These are phyloP conservation scores for Eriocheir sinensis DNA, from an alignment of 1,140 invertebrate genomes.

Conservation along the genomic window DNA sequence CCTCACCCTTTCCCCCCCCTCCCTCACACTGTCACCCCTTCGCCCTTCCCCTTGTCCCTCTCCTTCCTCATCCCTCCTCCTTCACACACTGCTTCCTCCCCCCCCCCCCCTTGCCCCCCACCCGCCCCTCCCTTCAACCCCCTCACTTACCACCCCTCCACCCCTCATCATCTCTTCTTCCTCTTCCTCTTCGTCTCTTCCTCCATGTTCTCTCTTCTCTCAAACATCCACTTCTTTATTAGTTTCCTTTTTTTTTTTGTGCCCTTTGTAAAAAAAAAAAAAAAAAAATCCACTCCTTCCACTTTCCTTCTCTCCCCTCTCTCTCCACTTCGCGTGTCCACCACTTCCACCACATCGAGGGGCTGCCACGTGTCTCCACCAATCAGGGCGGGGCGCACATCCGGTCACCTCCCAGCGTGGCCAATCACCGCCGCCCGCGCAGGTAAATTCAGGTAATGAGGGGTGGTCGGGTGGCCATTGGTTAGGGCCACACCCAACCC, in stretches of 20 bases:
- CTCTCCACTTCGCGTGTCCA: background rate
- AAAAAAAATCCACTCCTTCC: too few relatives aligned
- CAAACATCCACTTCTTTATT: background rate
- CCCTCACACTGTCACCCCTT: background rate
- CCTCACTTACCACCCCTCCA: background rate
- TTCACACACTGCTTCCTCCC: background rate
- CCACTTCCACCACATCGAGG: background rate
- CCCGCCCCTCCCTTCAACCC: background rate
- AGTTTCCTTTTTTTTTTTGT: background rate
- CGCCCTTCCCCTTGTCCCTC: background rate
- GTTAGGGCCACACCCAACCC: background rate
- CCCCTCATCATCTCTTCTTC: background rate
- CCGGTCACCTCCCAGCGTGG: background rate
- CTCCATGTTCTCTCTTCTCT: background rate
- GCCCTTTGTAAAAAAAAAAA: too few relatives aligned
- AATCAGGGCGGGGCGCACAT: background rate
- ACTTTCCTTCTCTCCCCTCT: too few relatives aligned
- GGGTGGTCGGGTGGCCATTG: background rate
- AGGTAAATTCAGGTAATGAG: background rate
- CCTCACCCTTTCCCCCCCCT: background rate
- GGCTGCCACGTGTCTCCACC: conserved; percentile 27
- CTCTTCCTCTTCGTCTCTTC: background rate
- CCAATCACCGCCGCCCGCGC: conserved; percentile 12
- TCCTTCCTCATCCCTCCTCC: background rate
- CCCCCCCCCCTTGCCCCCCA: background rate